Evolutionary conservation across 2,888 invertebrate genomes (phyloP).

Genomic region (Sycophila texana): DNA sequence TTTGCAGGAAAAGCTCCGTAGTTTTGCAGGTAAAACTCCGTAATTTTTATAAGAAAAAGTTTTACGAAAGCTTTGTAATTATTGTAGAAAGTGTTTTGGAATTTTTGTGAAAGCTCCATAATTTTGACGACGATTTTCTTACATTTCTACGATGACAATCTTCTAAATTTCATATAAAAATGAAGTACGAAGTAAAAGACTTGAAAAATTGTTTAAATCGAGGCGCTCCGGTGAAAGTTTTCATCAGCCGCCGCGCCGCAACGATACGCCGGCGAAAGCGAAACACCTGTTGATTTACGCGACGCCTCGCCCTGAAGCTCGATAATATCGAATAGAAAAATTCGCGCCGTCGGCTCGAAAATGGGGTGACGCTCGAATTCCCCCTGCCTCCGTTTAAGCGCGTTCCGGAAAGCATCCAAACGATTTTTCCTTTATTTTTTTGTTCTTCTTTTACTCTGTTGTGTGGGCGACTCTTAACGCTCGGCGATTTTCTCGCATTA

Average conservation of each 20-base stretch:
- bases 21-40: too few species aligned
- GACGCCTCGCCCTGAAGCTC: background rate
- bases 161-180: too few species aligned
- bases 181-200: background rate
- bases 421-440: background rate
- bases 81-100: too few species aligned
- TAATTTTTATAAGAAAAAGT: too few species aligned
- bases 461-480: background rate
- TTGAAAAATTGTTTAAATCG: background rate
- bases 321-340: conserved; percentile 38
- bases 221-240: background rate
- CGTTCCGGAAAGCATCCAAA: background rate
- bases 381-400: background rate
- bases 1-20: too few species aligned
- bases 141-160: too few species aligned
- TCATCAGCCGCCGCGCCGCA: background rate
- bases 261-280: background rate
- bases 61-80: too few species aligned
- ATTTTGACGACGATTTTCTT: too few species aligned
- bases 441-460: background rate
- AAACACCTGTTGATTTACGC: conserved; percentile 51
- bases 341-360: background rate
- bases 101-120: too few species aligned
- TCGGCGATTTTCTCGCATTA: conserved; percentile 5
- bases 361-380: conserved; percentile 1